These are phyloP conservation scores for Oreochromis aureus DNA, from an alignment of 2,113 vertebrate species.

Conservation along the genomic window DNA sequence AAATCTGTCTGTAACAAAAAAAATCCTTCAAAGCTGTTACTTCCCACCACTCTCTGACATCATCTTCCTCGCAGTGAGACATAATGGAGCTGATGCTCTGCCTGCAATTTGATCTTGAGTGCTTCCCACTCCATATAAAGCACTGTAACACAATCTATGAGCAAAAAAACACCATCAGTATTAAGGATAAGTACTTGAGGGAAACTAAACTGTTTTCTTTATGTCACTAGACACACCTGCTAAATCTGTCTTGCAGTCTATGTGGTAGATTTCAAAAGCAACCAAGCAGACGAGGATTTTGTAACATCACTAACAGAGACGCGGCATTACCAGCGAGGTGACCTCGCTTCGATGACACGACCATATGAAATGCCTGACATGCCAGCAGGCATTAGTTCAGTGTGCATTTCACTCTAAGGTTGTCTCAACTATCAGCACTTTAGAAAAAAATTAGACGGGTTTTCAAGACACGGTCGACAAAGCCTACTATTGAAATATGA, in stretches of 20 bases:
- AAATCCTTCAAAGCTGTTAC: background rate
- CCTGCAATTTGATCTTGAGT: background rate
- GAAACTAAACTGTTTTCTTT: background rate
- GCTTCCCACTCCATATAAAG: background rate
- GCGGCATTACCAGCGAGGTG: background rate
- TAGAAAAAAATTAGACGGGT: background rate
- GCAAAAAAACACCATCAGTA: background rate
- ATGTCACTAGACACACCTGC: background rate
- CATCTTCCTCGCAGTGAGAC: background rate
- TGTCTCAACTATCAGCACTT: background rate
- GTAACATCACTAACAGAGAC: background rate
- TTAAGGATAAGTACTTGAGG: background rate
- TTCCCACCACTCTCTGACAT: background rate
- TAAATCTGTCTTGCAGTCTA: background rate
- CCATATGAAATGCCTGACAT: conserved; percentile 36
- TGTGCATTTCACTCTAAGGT: background rate
- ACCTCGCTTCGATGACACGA: background rate
- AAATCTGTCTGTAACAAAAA: background rate
- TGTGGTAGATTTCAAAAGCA: background rate
- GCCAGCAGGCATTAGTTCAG: background rate
- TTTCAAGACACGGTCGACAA: background rate
- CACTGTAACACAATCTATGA: background rate
- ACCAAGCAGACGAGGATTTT: background rate
- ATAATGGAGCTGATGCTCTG: background rate
- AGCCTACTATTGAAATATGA: background rate